These are phyloP conservation scores for Xanthorhoe designata DNA, from an alignment of 2,888 invertebrate genomes.

Conservation along the genomic window DNA sequence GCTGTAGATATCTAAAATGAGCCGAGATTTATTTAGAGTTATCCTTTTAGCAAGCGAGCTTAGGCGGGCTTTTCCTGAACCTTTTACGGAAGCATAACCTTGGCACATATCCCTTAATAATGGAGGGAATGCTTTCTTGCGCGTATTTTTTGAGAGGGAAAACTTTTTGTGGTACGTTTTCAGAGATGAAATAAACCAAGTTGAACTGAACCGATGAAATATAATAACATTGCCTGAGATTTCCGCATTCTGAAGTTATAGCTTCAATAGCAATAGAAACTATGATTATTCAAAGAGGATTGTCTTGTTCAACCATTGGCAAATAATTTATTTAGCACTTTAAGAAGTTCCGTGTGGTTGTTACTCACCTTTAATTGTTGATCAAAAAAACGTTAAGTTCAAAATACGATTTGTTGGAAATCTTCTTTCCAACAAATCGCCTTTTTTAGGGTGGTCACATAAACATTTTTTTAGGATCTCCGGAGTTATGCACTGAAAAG, in stretches of 20 bases:
- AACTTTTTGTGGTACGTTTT: slow-evolving; percentile 11
- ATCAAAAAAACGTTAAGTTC: no score
- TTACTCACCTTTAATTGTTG: slow-evolving; percentile 68
- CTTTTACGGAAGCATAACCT: slow-evolving; percentile 33
- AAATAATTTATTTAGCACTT: slow-evolving; percentile 67
- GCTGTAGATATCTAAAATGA: slow-evolving; percentile 14
- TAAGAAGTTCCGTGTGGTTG: slow-evolving; percentile 53
- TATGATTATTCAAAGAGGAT: no score
- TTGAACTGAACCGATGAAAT: not conserved
- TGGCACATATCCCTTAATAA: slow-evolving; percentile 34
- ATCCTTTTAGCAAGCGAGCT: slow-evolving; percentile 25
- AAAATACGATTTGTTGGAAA: no score
- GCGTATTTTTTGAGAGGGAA: slow-evolving; percentile 18
- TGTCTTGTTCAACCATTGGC: slow-evolving; percentile 48
- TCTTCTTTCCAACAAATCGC: no score
- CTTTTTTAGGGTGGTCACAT: no score
- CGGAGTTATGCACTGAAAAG: no score
- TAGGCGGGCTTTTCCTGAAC: slow-evolving; percentile 24
- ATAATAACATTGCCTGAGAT: not conserved
- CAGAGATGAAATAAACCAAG: not conserved
- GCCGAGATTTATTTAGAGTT: slow-evolving; percentile 22
- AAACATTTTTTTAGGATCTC: no score
- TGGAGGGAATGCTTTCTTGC: slow-evolving; percentile 32
- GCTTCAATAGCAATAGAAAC: no score
- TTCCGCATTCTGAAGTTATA: not conserved